Evolutionary conservation across 2,888 invertebrate genomes (phyloP), one percentile per base, ranked within the genome.

Genomic region (Drosophila eohydei): DNA sequence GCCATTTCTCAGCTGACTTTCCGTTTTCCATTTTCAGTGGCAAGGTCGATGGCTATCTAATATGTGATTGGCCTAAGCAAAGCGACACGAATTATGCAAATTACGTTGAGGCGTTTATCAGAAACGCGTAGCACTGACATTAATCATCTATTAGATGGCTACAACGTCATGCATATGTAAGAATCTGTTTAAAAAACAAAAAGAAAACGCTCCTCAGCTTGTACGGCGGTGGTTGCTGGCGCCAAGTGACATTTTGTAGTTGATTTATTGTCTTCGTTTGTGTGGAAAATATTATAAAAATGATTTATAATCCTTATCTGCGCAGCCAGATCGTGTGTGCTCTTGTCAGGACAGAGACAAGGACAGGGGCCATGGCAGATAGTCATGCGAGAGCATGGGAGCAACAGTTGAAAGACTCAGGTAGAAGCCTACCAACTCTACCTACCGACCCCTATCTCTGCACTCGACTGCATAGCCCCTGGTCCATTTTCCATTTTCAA

Each of bases 291-390:
- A 85, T 81, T 81, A 80, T 83, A 71, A 66, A 85, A 85, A 88
- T 85, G 88, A 85, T 85, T 85, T 85, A 85, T 88, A 85, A 88
- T 85, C 88, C 83, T 88, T 85, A 85, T 85, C 84, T 79, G 56
- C 34, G 60, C 59, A 52, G 71, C 57, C 83, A 73, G 88, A 85
- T 88, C 84, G 83, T 86, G 84, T 78, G 78, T 65, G 78, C 70
- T 52, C 61, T 61, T 71, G 71, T 74, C 75, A 67, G 57, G 40
- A 51, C 61, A 32, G 64, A 46, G 62, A 72, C 50, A 34, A 64
- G 59, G 36, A 55, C 59, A 40, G 64, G 54, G 62, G 68, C 61
- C 58, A 56, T 40, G 57, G 28, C 61, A 58, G 76, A 76, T 82
- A 78, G 72, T 80, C 71, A 65, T 38, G 66, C 54, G 68, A 66